Conservation (phyloP, 2,888 invertebrate genomes). For the Sinotaia quadrata region DNA sequence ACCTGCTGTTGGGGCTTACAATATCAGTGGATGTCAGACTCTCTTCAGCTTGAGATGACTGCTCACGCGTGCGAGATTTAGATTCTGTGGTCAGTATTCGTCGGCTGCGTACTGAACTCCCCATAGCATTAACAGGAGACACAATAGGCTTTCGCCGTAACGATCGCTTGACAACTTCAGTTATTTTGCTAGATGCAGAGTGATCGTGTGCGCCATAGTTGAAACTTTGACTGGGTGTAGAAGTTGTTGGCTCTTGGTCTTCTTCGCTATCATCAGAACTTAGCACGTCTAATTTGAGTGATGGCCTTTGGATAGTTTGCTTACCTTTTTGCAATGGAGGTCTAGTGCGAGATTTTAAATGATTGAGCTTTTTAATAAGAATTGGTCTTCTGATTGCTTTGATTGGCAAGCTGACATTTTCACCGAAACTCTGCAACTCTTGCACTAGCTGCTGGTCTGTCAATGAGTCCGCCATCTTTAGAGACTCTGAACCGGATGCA, state of each 20-base stretch:
- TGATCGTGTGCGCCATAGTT: neutral
- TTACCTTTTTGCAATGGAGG: constrained; percentile 33
- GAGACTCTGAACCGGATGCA: constrained; percentile 19
- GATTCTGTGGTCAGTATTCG: neutral
- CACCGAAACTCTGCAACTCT: constrained; percentile 56
- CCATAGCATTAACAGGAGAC: constrained; percentile 4
- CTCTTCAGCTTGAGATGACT: neutral
- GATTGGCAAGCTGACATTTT: constrained; percentile 54
- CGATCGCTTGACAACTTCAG: constrained; percentile 23
- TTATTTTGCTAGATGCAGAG: constrained; percentile 19
- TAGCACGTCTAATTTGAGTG: constrained; percentile 31
- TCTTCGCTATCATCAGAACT: constrained; percentile 42
- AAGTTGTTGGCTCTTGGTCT: constrained; percentile 16
- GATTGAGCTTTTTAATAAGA: constrained; percentile 61
- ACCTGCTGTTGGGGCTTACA: constrained; percentile 26
- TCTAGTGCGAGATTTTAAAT: constrained; percentile 53
- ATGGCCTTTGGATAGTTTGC: constrained; percentile 10
- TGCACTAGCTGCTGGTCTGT: constrained; percentile 53
- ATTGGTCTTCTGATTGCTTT: constrained; percentile 53
- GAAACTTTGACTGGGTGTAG: neutral
- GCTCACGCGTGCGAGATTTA: neutral
- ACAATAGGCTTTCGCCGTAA: constrained; percentile 19
- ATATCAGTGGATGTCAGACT: neutral
- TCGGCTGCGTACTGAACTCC: neutral
- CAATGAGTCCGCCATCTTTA: constrained; percentile 61